These are phyloP conservation scores for Rattus norvegicus DNA, from an alignment of 2,113 vertebrate genomes.

Conservation along the genomic window GRCr8 NC_086031.1:71449001-71449500, in stretches of 20 bases:
- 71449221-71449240: background rate
- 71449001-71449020: background rate
- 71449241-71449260: background rate
- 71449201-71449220: conserved; percentile 20
- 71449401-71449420: background rate
- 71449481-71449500: background rate
- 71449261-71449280: background rate
- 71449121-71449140: background rate
- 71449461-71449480: rapidly evolving
- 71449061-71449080: background rate
- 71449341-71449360: background rate
- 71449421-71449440: background rate
- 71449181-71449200: conserved; percentile 16
- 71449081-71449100: background rate
- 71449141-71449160: background rate
- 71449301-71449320: background rate
- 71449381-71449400: background rate
- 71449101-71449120: background rate
- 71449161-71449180: background rate
- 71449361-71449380: background rate
- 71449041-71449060: background rate
- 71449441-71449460: background rate
- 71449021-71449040: background rate
- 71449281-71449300: background rate
- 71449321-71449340: background rate